Percentiles rank a stretch among this genome's conserved stretches.
Evolutionary conservation across 2,113 vertebrate species (phyloP).

Genomic region (Recurvirostra avosetta): DNA sequence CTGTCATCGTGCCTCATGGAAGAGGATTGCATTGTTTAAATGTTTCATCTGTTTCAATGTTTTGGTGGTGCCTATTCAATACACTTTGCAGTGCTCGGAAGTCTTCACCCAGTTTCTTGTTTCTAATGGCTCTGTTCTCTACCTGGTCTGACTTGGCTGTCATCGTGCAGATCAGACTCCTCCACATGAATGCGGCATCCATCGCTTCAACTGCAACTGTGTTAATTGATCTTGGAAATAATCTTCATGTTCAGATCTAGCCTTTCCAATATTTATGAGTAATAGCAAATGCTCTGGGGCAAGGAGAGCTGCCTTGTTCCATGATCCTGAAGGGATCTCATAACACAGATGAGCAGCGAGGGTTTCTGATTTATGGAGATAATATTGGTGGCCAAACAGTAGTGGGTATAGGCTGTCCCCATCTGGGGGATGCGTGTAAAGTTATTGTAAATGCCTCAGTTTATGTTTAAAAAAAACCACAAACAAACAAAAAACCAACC

Average conservation of each 20-base stretch:
- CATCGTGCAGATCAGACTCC: background rate
- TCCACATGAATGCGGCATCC: background rate
- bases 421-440: background rate
- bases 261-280: background rate
- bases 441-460: background rate
- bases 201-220: background rate
- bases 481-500: background rate
- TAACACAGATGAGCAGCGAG: background rate
- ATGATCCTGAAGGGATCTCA: background rate
- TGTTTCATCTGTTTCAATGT: background rate
- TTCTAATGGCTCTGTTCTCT: background rate
- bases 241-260: background rate
- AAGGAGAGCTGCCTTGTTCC: background rate
- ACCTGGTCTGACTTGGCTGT: too few relatives aligned
- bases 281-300: background rate
- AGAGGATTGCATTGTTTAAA: background rate
- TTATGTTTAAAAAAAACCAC: background rate
- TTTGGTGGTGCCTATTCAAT: background rate
- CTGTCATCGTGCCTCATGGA: background rate
- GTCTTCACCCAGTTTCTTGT: background rate
- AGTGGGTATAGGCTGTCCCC: accelerated
- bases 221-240: background rate
- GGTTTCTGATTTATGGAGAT: background rate
- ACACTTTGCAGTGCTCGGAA: background rate
- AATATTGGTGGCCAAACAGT: background rate